These are phyloP conservation scores for Brenthis daphne DNA, from an alignment of 2,888 invertebrate genomes.

Conservation along the genomic window DNA sequence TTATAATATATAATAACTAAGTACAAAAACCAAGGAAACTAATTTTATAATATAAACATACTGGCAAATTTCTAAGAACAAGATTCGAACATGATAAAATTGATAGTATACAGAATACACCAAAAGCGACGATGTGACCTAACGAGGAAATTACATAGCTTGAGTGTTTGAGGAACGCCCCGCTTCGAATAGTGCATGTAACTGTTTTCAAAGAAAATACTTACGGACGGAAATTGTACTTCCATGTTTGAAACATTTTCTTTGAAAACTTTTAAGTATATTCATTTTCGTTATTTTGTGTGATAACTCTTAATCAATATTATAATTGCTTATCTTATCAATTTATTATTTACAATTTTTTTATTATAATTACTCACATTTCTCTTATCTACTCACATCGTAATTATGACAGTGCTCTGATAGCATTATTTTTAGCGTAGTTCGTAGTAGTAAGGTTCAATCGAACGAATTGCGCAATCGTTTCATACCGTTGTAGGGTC, in stretches of 20 bases:
- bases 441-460: conserved; percentile 66
- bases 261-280: background rate
- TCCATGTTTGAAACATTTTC: background rate
- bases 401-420: background rate
- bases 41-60: background rate
- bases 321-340: background rate
- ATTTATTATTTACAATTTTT: background rate
- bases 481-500: conserved; percentile 65
- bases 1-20: background rate
- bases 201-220: conserved; percentile 29
- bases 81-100: conserved; percentile 12
- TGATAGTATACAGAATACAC: conserved; percentile 25
- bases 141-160: conserved; percentile 70
- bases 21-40: background rate
- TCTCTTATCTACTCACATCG: background rate
- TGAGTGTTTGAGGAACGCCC: conserved; percentile 67
- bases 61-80: background rate
- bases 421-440: conserved; percentile 2
- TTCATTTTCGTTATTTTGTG: background rate
- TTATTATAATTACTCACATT: background rate
- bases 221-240: conserved; percentile 14
- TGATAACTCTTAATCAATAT: too few relatives aligned
- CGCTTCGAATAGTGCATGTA: conserved; percentile 51
- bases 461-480: conserved; percentile 56
- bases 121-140: conserved; percentile 47